Evolutionary conservation across 2,888 invertebrate species (phyloP), one percentile per base, ranked within the genome.

Genomic region (Formica aserva): DNA sequence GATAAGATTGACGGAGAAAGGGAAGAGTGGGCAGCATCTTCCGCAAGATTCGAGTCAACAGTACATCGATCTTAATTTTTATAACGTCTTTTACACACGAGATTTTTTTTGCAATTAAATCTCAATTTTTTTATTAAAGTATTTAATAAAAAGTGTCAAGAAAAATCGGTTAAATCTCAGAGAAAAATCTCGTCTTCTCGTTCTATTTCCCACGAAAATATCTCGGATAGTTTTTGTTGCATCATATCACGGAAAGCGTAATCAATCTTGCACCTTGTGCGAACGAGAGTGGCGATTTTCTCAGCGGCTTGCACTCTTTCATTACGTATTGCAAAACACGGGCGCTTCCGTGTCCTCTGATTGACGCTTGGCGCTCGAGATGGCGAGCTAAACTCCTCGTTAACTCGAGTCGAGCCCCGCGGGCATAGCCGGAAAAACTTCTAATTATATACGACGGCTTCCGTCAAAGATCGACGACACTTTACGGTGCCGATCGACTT

Each of bases 381-480:
- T 38, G 13, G 77, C 66, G 81, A 76, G 52, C 72, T 52, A 38
- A 65, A 29, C 76, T 69, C 41, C 76, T 41, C 41, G 63, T 74
- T 74, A 82, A 85, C 85, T 89, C 86, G 83, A 84, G 85, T 90
- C 85, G 81, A 15, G 85, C 89, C 78, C 71, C 83, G 83, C 84
- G 87, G 90, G 60, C 29, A 5, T 4, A 66, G 32, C 22, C 38
- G 55, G 90, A 85, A 90, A 90, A 90, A 82, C 85, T 63, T 82
- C 72, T 89, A 89, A 90, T 90, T 90, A 85, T 76, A 83, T 41
- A 38, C 83, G 83, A 85, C 85, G 84, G 82, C 85, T 85, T 86
- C 89, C 87, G 83, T 60, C 82, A 86, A 85, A 86, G 77, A 57
- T 52, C 75, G 72, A 41, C 82, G 83, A 89, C 86, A 69, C 83